These are phyloP conservation scores for Sitta carolinensis DNA, from an alignment of 2,797 vertebrate species.

Conservation along the genomic window DNA sequence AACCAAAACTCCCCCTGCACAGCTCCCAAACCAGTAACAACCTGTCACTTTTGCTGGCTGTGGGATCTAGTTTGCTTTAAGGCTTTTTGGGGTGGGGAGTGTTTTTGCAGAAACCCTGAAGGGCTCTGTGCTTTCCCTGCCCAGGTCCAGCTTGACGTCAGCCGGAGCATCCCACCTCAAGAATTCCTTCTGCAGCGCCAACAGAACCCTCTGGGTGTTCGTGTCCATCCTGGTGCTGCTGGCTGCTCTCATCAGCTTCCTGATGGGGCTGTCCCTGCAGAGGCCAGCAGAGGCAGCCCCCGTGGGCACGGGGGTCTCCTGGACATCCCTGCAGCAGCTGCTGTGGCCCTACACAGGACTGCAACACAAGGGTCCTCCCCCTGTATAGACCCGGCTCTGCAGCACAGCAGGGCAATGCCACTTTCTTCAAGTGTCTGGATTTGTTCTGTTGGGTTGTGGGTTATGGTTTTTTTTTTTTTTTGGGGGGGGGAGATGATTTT, in stretches of 20 bases:
- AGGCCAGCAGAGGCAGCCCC: constrained; percentile 87
- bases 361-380: constrained; percentile 86
- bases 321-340: constrained; percentile 90
- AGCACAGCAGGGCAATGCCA: not conserved
- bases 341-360: constrained; percentile 90
- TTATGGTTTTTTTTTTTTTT: too few species aligned
- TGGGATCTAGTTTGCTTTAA: not conserved
- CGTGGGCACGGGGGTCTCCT: constrained; percentile 85
- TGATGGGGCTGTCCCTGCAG: constrained; percentile 87
- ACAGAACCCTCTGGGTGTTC: constrained; percentile 82
- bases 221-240: constrained; percentile 81
- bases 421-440: not conserved
- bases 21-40: not conserved
- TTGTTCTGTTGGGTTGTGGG: not conserved
- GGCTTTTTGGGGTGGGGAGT: not conserved
- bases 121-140: not conserved
- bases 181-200: constrained; percentile 69
- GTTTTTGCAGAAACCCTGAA: not conserved
- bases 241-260: constrained; percentile 84
- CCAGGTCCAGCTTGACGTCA: constrained; percentile 63
- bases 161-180: constrained; percentile 60
- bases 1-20: not conserved
- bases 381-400: constrained; percentile 73
- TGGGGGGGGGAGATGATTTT: too few species aligned
- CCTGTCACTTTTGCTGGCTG: not conserved